Evolutionary conservation across 2,113 vertebrate genomes (phyloP).

Genomic region (Psophia crepitans): DNA sequence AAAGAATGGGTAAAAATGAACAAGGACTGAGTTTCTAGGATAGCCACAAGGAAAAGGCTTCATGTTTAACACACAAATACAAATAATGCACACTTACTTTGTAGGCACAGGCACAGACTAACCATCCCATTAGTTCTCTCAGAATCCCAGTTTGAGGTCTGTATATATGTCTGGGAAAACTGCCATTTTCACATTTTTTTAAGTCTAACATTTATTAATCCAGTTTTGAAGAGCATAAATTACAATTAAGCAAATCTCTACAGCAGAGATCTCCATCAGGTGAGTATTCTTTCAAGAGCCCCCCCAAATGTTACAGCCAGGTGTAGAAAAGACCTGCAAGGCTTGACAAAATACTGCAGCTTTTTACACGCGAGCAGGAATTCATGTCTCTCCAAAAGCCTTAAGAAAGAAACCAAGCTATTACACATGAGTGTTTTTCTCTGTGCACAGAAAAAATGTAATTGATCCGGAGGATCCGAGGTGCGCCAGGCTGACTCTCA

Average conservation of each 20-base stretch:
- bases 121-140: neutral
- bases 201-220: neutral
- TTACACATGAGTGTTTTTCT: constrained; percentile 18
- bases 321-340: neutral
- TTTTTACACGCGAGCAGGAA: neutral
- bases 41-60: neutral
- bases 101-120: neutral
- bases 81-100: neutral
- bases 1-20: neutral
- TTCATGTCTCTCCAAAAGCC: neutral
- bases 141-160: neutral
- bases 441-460: constrained; percentile 79
- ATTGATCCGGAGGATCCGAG: constrained; percentile 85
- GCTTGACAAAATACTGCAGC: neutral
- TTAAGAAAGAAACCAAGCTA: neutral
- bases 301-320: neutral
- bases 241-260: neutral
- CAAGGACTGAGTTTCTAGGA: neutral
- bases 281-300: neutral
- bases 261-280: neutral
- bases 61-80: neutral
- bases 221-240: neutral
- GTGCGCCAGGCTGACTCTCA: constrained; percentile 84
- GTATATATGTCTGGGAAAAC: neutral
- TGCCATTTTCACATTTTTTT: neutral